Conservation (phyloP, 2,113 vertebrate genomes). For the Aviceda subcristata region DNA sequence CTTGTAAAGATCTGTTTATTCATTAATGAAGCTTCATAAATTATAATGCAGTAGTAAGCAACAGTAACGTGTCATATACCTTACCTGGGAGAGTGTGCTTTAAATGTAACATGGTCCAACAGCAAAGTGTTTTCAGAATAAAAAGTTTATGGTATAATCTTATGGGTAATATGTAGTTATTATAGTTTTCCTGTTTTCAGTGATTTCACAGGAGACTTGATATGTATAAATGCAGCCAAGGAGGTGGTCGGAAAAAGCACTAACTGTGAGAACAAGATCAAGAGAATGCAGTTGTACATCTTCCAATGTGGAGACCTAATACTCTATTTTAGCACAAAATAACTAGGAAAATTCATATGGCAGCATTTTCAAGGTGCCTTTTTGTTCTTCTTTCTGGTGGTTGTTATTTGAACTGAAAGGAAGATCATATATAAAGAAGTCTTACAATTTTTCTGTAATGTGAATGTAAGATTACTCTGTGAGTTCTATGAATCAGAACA, state of each 20-base stretch:
- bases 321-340: background rate
- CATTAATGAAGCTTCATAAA: background rate
- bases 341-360: background rate
- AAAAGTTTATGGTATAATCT: background rate
- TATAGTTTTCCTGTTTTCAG: background rate
- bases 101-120: background rate
- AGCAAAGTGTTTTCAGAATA: background rate
- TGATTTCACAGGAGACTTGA: background rate
- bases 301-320: background rate
- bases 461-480: background rate
- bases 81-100: background rate
- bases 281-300: background rate
- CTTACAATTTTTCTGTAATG: background rate
- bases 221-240: background rate
- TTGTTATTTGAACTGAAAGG: background rate
- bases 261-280: background rate
- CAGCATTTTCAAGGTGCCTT: background rate
- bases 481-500: background rate
- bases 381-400: background rate
- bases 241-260: background rate
- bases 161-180: background rate
- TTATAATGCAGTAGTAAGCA: background rate
- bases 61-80: background rate
- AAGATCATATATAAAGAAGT: background rate
- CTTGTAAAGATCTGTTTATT: background rate